These are phyloP conservation scores for Herminia tarsipennalis DNA, from an alignment of 2,888 invertebrate genomes.

Conservation along the genomic window DNA sequence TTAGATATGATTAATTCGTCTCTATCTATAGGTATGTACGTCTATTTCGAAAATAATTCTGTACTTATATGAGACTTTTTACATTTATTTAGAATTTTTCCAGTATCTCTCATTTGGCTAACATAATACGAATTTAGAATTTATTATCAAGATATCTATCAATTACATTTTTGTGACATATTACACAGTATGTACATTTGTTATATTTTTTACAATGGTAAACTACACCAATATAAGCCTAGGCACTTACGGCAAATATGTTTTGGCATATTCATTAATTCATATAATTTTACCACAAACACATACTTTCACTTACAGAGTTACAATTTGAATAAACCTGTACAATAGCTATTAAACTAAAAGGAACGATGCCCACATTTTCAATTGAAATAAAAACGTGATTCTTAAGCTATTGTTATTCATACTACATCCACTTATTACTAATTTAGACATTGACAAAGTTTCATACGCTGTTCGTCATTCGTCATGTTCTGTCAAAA, in stretches of 20 bases:
- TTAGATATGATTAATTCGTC: constrained; percentile 45
- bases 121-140: constrained; percentile 16
- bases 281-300: constrained; percentile 40
- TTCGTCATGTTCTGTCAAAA: constrained; percentile 11
- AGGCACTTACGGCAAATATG: constrained; percentile 78
- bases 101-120: constrained; percentile 16
- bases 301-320: constrained; percentile 34
- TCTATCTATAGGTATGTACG: constrained; percentile 22
- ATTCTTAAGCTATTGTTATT: constrained; percentile 40
- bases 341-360: constrained; percentile 43
- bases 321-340: constrained; percentile 34
- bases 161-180: constrained; percentile 25
- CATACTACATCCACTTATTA: constrained; percentile 32
- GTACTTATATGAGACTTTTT: constrained; percentile 14
- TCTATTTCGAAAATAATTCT: constrained; percentile 9
- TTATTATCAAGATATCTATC: constrained; percentile 17
- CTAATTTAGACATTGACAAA: constrained; percentile 65
- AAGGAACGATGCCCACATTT: constrained; percentile 45
- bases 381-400: constrained; percentile 40
- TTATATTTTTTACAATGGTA: constrained; percentile 32
- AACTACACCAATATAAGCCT: constrained; percentile 60
- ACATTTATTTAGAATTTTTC: constrained; percentile 9
- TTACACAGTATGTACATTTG: constrained; percentile 38
- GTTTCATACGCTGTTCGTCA: constrained; percentile 12
- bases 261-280: constrained; percentile 60